Percentiles rank a stretch among this genome's conserved stretches.
Conservation (phyloP, 2,888 invertebrate genomes). For the Tachystola acroxantha region DNA sequence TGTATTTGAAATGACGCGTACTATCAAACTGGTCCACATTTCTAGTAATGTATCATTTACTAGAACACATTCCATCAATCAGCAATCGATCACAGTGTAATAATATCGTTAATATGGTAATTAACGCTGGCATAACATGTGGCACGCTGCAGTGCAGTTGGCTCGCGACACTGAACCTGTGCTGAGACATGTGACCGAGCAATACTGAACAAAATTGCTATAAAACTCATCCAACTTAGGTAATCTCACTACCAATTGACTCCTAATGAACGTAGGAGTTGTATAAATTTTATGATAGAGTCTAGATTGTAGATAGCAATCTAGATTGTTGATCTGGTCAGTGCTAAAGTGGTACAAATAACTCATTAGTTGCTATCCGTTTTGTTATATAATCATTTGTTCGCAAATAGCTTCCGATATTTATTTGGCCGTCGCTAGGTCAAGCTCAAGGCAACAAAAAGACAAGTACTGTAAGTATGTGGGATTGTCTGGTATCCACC, state of each 20-base stretch:
- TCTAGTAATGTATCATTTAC: background rate
- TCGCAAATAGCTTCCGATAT: conserved; percentile 22
- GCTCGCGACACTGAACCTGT: conserved; percentile 28
- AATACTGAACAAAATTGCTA: conserved; percentile 12
- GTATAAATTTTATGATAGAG: too few species aligned
- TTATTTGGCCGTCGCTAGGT: conserved; percentile 26
- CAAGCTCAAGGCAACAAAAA: conserved; percentile 47
- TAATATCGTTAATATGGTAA: conserved; percentile 28
- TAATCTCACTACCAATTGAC: too few species aligned
- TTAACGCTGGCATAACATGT: conserved; percentile 32
- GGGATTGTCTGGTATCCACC: background rate
- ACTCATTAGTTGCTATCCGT: conserved; percentile 19
- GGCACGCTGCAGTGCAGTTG: conserved; percentile 25
- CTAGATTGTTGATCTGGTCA: too few species aligned
- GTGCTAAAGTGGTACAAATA: background rate
- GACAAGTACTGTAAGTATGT: conserved; percentile 10
- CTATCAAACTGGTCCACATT: background rate
- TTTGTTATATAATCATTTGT: conserved; percentile 39
- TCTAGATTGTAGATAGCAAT: too few species aligned
- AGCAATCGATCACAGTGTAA: conserved; percentile 21
- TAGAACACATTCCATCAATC: conserved; percentile 17
- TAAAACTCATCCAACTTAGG: background rate
- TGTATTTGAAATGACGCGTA: too few species aligned
- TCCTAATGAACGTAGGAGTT: too few species aligned
- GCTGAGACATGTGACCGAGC: conserved; percentile 38